Evolutionary conservation across 2,888 invertebrate species (phyloP).

Genomic region (Andrena hattorfiana): DNA sequence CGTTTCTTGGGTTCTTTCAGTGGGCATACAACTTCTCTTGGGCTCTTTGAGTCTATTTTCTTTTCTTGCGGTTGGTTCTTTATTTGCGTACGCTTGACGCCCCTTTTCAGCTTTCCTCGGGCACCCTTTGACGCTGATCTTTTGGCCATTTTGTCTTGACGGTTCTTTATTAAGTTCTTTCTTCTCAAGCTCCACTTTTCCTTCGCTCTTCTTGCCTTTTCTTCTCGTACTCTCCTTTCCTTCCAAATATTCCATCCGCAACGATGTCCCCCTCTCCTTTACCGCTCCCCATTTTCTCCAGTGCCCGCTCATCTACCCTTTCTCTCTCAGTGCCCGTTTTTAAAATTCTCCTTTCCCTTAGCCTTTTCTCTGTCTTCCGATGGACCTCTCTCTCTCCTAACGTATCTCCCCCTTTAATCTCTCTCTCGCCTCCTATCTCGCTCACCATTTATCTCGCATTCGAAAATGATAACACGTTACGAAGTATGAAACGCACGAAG

Average conservation of each 20-base stretch:
- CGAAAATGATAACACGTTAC: background rate
- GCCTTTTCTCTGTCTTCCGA: background rate
- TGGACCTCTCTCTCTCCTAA: background rate
- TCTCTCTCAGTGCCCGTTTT: background rate
- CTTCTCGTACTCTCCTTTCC: background rate
- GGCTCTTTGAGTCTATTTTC: slow-evolving; percentile 1
- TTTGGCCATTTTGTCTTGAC: slow-evolving; percentile 8
- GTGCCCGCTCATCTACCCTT: background rate
- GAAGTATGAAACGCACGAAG: slow-evolving; percentile 1
- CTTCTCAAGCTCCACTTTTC: slow-evolving; percentile 9
- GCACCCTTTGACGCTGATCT: background rate
- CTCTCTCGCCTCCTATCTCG: background rate
- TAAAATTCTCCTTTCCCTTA: background rate
- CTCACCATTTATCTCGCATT: slow-evolving; percentile 1
- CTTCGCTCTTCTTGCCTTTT: slow-evolving; percentile 4
- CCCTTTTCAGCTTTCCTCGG: slow-evolving; percentile 18
- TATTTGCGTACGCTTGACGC: slow-evolving; percentile 5
- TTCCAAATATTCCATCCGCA: background rate
- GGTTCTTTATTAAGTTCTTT: slow-evolving; percentile 8
- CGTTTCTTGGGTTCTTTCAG: slow-evolving; percentile 17
- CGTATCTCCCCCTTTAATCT: slow-evolving; percentile 2
- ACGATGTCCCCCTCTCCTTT: background rate
- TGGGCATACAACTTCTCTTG: background rate
- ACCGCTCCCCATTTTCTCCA: background rate
- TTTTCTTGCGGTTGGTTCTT: slow-evolving; percentile 1